Conservation (phyloP, 1,140 invertebrate genomes). For the Heliconius eleuchia region DNA sequence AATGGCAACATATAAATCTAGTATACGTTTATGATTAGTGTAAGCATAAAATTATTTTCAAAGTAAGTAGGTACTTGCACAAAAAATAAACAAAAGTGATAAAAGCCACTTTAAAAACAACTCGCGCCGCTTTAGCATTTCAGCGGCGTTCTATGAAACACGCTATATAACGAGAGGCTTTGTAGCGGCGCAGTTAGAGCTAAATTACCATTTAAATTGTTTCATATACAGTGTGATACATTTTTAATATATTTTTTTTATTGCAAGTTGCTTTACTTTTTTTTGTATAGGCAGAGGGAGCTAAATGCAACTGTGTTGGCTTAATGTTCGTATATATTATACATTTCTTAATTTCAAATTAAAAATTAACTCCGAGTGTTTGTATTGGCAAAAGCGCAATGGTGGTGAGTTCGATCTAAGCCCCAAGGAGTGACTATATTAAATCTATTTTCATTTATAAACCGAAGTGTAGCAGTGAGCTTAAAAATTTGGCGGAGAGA, state of each 20-base stretch:
- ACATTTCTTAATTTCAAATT: too few relatives aligned
- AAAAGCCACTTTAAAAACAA: slow-evolving; percentile 14
- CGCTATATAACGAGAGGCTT: slow-evolving; percentile 13
- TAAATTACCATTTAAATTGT: slow-evolving; percentile 45
- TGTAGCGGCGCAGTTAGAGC: slow-evolving; percentile 24
- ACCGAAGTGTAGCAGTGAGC: too few relatives aligned
- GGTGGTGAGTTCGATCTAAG: too few relatives aligned
- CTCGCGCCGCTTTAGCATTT: not conserved
- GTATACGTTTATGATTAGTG: not conserved
- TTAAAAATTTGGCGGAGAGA: too few relatives aligned
- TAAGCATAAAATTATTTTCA: not conserved
- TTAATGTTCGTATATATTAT: too few relatives aligned
- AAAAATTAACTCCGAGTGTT: too few relatives aligned
- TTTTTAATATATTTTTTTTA: not conserved
- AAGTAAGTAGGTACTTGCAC: not conserved
- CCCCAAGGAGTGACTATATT: too few relatives aligned
- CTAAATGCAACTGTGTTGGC: too few relatives aligned
- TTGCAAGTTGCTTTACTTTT: not conserved
- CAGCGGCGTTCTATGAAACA: slow-evolving; percentile 1
- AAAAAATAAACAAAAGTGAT: slow-evolving; percentile 1
- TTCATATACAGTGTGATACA: slow-evolving; percentile 31
- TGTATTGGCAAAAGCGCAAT: too few relatives aligned
- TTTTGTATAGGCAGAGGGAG: not conserved
- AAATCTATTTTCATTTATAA: too few relatives aligned
- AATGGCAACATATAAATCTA: too few relatives aligned